Evolutionary conservation across 2,113 vertebrate genomes (phyloP).

Genomic region (Polypterus senegalus): DNA sequence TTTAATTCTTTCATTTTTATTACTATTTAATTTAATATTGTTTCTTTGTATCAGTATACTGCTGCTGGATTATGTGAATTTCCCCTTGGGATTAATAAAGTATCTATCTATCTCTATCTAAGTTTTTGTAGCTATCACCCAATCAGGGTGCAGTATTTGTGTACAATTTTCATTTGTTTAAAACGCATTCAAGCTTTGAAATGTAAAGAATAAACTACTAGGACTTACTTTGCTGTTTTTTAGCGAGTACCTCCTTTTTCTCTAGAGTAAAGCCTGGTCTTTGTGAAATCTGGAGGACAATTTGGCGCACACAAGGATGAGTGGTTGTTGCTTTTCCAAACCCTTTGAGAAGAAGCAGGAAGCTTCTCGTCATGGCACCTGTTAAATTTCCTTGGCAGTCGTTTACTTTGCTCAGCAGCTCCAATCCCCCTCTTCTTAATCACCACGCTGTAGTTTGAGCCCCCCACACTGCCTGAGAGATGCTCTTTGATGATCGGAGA

Average conservation of each 20-base stretch:
- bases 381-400: not conserved
- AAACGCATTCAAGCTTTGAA: too few relatives aligned
- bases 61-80: too few relatives aligned
- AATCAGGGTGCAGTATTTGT: too few relatives aligned
- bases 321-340: not conserved
- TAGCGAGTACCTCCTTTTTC: not conserved
- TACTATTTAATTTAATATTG: too few relatives aligned
- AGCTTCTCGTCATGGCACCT: not conserved
- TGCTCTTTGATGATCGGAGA: not conserved
- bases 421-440: not conserved
- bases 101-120: too few relatives aligned
- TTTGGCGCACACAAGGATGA: not conserved
- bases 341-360: not conserved
- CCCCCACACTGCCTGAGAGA: not conserved
- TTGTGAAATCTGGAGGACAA: constrained; percentile 2
- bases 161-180: too few relatives aligned
- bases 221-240: constrained; percentile 2
- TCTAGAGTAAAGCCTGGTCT: not conserved
- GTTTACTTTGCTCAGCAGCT: not conserved
- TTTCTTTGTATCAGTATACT: too few relatives aligned
- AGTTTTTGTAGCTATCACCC: too few relatives aligned
- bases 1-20: too few relatives aligned
- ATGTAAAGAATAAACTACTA: too few relatives aligned
- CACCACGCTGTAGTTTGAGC: not conserved
- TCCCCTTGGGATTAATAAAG: too few relatives aligned